These are phyloP conservation scores for Acanthiza pusilla DNA, from an alignment of 2,797 vertebrate species.

Conservation along the genomic window DNA sequence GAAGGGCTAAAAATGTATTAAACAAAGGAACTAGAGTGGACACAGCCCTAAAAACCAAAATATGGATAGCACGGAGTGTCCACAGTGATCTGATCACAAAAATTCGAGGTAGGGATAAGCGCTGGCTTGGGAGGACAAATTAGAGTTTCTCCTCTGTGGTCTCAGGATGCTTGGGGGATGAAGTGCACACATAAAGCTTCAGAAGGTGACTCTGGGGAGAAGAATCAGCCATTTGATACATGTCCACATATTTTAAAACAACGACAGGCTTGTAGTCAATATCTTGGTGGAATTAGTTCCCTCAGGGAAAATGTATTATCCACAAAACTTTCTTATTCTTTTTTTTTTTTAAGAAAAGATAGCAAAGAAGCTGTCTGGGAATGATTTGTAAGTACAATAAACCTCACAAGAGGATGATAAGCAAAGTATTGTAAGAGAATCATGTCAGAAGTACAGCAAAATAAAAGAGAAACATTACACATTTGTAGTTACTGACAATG, in stretches of 20 bases:
- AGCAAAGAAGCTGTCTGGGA: conserved; percentile 53
- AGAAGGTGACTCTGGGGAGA: background rate
- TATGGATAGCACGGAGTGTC: background rate
- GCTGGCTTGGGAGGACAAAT: background rate
- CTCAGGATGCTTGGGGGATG: background rate
- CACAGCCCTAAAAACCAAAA: background rate
- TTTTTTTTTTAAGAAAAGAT: background rate
- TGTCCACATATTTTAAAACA: conserved; percentile 47
- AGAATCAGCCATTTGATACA: background rate
- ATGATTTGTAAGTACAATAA: conserved; percentile 60
- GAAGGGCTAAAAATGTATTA: conserved; percentile 6
- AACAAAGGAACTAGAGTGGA: background rate
- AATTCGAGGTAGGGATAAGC: background rate
- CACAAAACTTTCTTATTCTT: background rate
- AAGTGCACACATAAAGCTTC: background rate
- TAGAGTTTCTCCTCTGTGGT: background rate
- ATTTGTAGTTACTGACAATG: background rate
- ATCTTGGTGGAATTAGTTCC: conserved; percentile 50
- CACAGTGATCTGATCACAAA: background rate
- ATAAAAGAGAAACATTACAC: conserved; percentile 22
- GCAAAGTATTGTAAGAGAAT: conserved; percentile 39
- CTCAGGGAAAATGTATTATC: conserved; percentile 33
- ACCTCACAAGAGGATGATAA: conserved; percentile 44
- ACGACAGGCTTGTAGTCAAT: conserved; percentile 41
- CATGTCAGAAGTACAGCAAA: conserved; percentile 37